Percentiles rank a stretch among this genome's conserved stretches.
These are phyloP conservation scores for Drosophila tripunctata DNA, from an alignment of 2,888 invertebrate species.

Conservation along the genomic window DNA sequence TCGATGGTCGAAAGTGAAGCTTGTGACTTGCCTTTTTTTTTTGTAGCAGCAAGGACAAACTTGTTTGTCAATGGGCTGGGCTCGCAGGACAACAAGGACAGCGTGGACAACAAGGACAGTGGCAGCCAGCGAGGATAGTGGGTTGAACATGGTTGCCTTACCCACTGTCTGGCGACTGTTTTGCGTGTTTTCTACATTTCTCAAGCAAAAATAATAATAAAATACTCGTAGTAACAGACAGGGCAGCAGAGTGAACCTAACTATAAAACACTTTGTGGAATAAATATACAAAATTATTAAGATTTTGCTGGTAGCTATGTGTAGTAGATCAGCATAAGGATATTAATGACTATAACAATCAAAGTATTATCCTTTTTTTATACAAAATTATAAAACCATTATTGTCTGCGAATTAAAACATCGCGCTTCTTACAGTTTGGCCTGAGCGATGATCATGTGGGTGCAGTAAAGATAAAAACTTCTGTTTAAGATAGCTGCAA, in stretches of 20 bases:
- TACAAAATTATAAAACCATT: no score
- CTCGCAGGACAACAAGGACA: conserved; percentile 26
- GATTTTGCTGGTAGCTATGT: no score
- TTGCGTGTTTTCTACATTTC: conserved; percentile 63
- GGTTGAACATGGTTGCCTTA: conserved; percentile 30
- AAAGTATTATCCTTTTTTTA: no score
- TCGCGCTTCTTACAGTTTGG: no score
- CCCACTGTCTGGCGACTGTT: conserved; percentile 40
- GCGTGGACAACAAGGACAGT: neutral
- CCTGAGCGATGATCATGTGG: no score
- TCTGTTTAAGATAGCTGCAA: no score
- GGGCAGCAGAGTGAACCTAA: neutral
- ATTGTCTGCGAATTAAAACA: no score
- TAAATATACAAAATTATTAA: neutral
- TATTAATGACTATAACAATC: no score
- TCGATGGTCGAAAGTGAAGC: conserved; percentile 41
- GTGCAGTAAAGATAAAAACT: no score
- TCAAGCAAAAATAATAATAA: conserved; percentile 47
- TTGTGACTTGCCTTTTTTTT: conserved; percentile 51
- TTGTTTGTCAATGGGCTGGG: conserved; percentile 37
- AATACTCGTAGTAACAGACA: neutral
- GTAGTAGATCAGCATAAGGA: no score
- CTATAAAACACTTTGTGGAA: neutral
- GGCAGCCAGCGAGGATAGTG: neutral
- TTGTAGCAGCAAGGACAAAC: conserved; percentile 30